A percentile compares a stretch with the other conserved stretches of the same genome.
These are phyloP conservation scores for Megaceryle maxima DNA, from an alignment of 2,113 vertebrate genomes.

Conservation along the genomic window DNA sequence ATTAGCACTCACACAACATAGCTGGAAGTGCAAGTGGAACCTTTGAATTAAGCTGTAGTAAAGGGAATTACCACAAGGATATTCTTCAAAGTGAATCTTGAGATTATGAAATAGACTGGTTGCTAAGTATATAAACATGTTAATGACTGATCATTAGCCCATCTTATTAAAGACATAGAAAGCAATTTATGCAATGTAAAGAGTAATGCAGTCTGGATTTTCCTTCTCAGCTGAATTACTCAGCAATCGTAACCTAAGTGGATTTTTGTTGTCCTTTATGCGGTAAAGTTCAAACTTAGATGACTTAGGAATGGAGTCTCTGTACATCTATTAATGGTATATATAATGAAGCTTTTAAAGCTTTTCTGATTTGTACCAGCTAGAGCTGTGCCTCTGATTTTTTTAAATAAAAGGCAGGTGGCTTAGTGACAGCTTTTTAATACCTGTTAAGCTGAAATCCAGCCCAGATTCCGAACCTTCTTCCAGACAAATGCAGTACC, in stretches of 20 bases:
- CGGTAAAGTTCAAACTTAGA: not conserved
- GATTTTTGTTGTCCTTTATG: not conserved
- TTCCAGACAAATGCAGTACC: not conserved
- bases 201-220: not conserved
- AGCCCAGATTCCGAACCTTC: not conserved
- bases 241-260: not conserved
- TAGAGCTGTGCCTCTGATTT: not conserved
- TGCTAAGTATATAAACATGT: constrained; percentile 22
- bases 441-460: not conserved
- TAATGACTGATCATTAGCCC: not conserved
- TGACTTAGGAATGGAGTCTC: not conserved
- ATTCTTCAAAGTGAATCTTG: not conserved
- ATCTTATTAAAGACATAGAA: not conserved
- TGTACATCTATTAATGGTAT: not conserved
- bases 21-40: not conserved
- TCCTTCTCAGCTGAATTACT: not conserved
- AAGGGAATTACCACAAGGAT: constrained; percentile 13
- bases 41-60: not conserved
- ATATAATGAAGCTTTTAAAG: not conserved
- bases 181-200: not conserved
- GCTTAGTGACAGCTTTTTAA: not conserved
- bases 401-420: not conserved
- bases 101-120: not conserved
- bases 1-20: not conserved
- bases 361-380: not conserved